Evolutionary conservation across 2,113 vertebrate genomes (phyloP), one percentile per base, ranked within the genome.

Genomic region (Cavia porcellus): DNA sequence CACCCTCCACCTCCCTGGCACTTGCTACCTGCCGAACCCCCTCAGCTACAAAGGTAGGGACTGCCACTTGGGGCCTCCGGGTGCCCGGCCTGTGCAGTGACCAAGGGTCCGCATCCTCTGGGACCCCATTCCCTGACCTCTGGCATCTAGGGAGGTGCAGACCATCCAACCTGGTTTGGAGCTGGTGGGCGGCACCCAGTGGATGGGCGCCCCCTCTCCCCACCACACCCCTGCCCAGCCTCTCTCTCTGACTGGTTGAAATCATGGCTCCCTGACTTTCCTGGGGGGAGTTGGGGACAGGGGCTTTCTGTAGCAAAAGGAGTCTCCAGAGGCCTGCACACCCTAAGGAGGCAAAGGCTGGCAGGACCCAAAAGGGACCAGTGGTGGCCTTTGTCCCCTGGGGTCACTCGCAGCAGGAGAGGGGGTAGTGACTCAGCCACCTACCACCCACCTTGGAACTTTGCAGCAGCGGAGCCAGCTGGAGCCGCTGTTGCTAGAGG

Each of bases 341-440:
- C 84, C 66, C 7, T 1, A 2, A 45, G 13, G 70, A 75, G 61
- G 52, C 68, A 86, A 86, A 82, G 55, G 66, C 38, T 1, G 30
- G 64, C 79, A 74, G 20, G 62, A 52, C 32, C 11, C 15, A 55
- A 81, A 1, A 4, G n/a, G 57, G 52, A 50, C 4, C 0, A 50
- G 32, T 61, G 68, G 55, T 57, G n/a, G 79, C 52, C 85, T 68
- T 66, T 19, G 8, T n/a, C 30, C 72, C 89, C 72, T 1, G 64
- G 52, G 88, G 95, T 86, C 25, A 35, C 90, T 1, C 42, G 1
- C 64, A 89, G 86, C 52, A 92, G 90, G 93, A 92, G 82, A 75
- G 92, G 97, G 97, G 98, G 96, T 94, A 88, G 98, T 98, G 98
- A 97, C 96, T 97, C 97, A 97, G 97, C 97, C 96, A 79, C 97